Evolutionary conservation across 2,113 vertebrate genomes (phyloP), one percentile per base, ranked within the genome.

Genomic region (Rhegmatorhina hoffmannsi): DNA sequence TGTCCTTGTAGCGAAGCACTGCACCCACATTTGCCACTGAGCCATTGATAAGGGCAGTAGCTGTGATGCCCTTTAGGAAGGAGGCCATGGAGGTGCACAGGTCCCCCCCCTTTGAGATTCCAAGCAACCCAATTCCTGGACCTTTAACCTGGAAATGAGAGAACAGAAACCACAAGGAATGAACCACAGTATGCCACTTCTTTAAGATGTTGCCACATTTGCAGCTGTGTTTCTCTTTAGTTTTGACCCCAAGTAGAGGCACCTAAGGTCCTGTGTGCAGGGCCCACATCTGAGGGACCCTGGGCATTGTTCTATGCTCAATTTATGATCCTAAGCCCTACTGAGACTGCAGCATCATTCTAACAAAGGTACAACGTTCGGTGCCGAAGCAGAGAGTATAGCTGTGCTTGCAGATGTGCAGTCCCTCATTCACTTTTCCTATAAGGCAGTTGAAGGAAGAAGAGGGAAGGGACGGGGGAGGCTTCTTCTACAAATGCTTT

Each of bases 31-130:
- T 98, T 43, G 97, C 98, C 56, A 91, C 98, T 2, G 98, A 98
- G 89, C 96, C 91, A 1, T 99, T 99, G 91, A 99, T 98, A 24
- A 98, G 97, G 58, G 98, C 98, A 0, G 98, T 98, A 14, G 98
- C 99, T 4, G 97, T 84, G 84, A 99, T 95, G 53, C 98, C 98
- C 77, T 98, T 97, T 43, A 99, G 97, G 92, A 99, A 98, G 14
- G 99, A 98, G 17, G 99, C 97, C 98, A 99, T 99, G 3, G 96
- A 97, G 84, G 99, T 4, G 5, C 98, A 99, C 55, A 99, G 81
- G 59, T 98, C 98, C 33, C 98, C 99, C 19, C 98, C 98, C 62
- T 99, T 98, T 1, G 99, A 99, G 88, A 98, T 94, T 17, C 99
- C 99, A 80, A 99, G 89, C 85, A 99, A 88, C 16, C 99, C 99